Percentiles rank a stretch among this genome's conserved stretches.
Conservation (phyloP, 1,140 invertebrate species). For the Tetragnatha versicolor region DNA sequence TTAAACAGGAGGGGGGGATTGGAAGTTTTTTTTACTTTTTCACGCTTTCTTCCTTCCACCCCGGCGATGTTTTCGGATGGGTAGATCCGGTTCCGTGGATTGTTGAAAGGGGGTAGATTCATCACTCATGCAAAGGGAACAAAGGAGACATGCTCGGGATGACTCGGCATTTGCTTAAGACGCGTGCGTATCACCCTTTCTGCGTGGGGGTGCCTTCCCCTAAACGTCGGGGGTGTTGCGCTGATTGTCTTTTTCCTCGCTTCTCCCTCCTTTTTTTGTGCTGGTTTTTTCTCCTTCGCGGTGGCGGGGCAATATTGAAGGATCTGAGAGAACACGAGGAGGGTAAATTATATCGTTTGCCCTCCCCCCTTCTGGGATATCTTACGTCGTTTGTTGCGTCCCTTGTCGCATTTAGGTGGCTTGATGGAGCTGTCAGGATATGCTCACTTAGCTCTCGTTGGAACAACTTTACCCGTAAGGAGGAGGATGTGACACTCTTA, state of each 20-base stretch:
- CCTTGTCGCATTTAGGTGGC: no score
- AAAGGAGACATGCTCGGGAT: slow-evolving; percentile 48
- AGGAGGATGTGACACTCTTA: no score
- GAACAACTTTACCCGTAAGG: no score
- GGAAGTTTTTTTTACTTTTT: slow-evolving; percentile 34
- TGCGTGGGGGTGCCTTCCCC: background rate
- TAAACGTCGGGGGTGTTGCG: slow-evolving; percentile 6
- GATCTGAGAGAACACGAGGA: background rate
- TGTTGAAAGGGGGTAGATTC: slow-evolving; percentile 13
- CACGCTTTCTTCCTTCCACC: slow-evolving; percentile 21
- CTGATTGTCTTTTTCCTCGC: slow-evolving; percentile 20
- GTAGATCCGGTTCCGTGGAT: slow-evolving; percentile 38
- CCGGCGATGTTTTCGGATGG: slow-evolving; percentile 37
- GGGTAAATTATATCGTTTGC: slow-evolving; percentile 10
- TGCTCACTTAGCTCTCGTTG: no score
- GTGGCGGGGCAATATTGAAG: background rate
- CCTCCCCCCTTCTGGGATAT: no score
- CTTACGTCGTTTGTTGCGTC: no score
- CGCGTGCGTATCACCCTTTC: slow-evolving; percentile 53
- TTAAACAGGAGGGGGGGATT: slow-evolving; percentile 27
- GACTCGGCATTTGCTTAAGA: slow-evolving; percentile 54
- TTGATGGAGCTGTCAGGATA: no score
- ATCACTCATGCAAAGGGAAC: slow-evolving; percentile 54
- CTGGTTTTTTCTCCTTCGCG: background rate
- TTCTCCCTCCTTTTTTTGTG: background rate